Evolutionary conservation across 2,888 invertebrate species (phyloP).

Genomic region (Cephalotes varians): DNA sequence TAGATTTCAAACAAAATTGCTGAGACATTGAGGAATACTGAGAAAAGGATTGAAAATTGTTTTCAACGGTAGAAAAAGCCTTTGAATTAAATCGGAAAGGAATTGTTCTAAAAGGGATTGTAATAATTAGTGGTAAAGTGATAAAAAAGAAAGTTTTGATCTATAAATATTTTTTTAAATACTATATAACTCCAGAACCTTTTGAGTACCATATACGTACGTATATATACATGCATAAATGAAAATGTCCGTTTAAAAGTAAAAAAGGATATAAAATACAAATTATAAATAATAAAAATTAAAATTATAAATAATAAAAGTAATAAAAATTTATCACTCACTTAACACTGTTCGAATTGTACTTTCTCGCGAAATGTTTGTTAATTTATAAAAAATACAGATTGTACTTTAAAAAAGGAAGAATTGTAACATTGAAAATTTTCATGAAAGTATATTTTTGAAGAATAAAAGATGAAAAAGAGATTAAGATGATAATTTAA

Average conservation of each 20-base stretch:
- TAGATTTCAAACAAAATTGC: not conserved
- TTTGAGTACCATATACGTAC: not conserved
- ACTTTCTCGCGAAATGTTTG: not conserved
- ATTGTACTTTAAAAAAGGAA: not conserved
- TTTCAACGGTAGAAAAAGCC: not conserved
- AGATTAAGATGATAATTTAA: not conserved
- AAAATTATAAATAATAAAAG: too few species aligned
- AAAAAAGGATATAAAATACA: not conserved
- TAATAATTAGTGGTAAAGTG: slow-evolving; percentile 2
- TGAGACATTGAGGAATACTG: not conserved
- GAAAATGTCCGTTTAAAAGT: not conserved
- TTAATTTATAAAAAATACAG: not conserved
- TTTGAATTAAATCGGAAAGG: not conserved
- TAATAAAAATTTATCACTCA: not conserved
- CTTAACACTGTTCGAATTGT: not conserved
- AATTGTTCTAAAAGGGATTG: not conserved
- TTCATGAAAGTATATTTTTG: not conserved
- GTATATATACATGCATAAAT: not conserved
- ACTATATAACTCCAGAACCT: not conserved
- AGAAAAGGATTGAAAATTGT: not conserved
- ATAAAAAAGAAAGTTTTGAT: not conserved
- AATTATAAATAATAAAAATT: too few species aligned
- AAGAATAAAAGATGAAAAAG: not conserved
- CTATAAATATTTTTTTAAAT: slow-evolving; percentile 14
- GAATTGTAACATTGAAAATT: not conserved